Evolutionary conservation across 2,113 vertebrate species (phyloP).

Genomic region (Pedionomus torquatus): DNA sequence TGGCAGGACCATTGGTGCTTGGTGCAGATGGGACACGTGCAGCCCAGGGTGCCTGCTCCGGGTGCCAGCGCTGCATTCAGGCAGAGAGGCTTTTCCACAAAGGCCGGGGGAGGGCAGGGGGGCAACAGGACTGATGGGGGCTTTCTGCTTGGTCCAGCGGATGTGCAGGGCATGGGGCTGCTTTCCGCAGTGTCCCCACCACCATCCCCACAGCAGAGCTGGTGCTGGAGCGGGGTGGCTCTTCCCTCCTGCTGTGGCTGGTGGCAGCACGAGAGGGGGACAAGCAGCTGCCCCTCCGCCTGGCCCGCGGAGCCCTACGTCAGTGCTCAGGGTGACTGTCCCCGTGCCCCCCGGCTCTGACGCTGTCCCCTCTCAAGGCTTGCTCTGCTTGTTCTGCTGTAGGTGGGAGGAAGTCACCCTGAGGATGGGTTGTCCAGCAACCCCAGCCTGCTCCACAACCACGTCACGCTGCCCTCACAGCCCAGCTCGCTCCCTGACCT

Average conservation of each 20-base stretch:
- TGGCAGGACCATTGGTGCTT: neutral
- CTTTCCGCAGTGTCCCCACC: neutral
- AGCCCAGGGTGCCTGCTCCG: neutral
- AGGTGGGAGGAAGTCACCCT: slow-evolving; percentile 85
- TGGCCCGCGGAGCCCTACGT: fast-evolving
- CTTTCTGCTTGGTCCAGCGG: neutral
- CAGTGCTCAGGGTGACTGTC: too few relatives aligned
- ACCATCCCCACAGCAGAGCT: fast-evolving
- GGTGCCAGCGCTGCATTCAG: neutral
- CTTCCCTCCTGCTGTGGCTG: neutral
- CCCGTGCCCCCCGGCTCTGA: fast-evolving
- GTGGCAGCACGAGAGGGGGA: neutral
- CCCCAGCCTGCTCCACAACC: slow-evolving; percentile 85
- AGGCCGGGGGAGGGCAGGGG: fast-evolving
- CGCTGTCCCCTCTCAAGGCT: neutral
- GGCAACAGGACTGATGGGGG: neutral
- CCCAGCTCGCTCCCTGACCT: slow-evolving; percentile 80
- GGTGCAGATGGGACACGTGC: fast-evolving
- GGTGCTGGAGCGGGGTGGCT: neutral
- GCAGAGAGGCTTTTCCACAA: neutral
- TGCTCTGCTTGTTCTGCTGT: slow-evolving; percentile 43
- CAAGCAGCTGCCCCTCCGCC: neutral
- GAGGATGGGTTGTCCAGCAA: slow-evolving; percentile 88
- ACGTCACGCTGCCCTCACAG: slow-evolving; percentile 86
- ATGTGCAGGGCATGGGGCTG: neutral